Evolutionary conservation across 2,113 vertebrate genomes (phyloP).

Genomic region (Bambusicola thoracicus): DNA sequence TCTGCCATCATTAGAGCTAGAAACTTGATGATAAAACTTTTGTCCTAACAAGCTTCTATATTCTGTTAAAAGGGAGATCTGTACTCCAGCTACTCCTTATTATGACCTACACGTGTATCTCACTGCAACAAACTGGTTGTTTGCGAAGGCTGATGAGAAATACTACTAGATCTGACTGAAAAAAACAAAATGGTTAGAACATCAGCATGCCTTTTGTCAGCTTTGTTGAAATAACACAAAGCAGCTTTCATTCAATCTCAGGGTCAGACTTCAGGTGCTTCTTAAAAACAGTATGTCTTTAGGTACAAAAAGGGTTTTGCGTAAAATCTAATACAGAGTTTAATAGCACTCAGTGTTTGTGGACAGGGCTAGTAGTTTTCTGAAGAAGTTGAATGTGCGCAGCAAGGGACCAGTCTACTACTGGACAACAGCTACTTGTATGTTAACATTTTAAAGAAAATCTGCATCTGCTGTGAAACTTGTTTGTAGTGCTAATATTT

Average conservation of each 20-base stretch:
- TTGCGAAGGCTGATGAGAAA: not conserved
- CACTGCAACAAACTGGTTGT: not conserved
- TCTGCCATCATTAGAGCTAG: not conserved
- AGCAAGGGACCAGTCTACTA: not conserved
- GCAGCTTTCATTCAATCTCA: not conserved
- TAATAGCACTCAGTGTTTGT: not conserved
- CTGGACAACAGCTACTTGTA: not conserved
- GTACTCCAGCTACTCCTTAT: not conserved
- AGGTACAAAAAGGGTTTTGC: not conserved
- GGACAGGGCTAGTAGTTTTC: not conserved
- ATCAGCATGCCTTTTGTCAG: not conserved
- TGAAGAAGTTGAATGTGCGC: not conserved
- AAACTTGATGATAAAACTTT: not conserved
- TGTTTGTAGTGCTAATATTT: not conserved
- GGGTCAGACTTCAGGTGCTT: not conserved
- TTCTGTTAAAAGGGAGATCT: not conserved
- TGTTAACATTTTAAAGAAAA: not conserved
- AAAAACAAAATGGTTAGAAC: not conserved
- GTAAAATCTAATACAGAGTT: not conserved
- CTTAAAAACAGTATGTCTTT: not conserved
- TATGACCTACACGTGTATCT: not conserved
- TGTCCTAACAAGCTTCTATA: fast-evolving
- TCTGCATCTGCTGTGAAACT: not conserved
- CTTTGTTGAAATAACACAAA: not conserved
- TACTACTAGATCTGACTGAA: not conserved